Conservation (phyloP, 2,888 invertebrate genomes). For the Limnephilus lunatus region DNA sequence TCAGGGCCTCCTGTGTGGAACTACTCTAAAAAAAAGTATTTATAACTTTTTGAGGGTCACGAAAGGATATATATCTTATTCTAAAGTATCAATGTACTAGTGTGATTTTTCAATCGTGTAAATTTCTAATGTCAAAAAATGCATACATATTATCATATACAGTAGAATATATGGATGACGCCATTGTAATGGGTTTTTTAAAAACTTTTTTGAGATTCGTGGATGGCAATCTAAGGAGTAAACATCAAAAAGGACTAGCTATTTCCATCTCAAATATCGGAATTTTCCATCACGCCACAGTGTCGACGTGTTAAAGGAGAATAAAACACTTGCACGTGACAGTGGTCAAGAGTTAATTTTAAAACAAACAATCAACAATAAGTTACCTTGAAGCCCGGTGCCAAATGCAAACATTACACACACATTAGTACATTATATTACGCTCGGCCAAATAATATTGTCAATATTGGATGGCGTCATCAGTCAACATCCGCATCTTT, state of each 20-base stretch:
- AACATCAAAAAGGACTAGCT: not conserved
- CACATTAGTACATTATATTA: constrained; percentile 2
- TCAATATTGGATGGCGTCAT: not conserved
- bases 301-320: not conserved
- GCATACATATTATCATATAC: too few relatives aligned
- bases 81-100: too few relatives aligned
- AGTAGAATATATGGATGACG: not conserved
- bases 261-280: not conserved
- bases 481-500: not conserved
- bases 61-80: too few relatives aligned
- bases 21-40: too few relatives aligned
- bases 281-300: not conserved
- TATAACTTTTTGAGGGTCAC: too few relatives aligned
- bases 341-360: not conserved
- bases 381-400: constrained; percentile 7
- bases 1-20: too few relatives aligned
- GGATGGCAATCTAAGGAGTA: not conserved
- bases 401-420: constrained; percentile 23
- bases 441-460: not conserved
- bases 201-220: not conserved
- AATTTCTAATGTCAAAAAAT: too few relatives aligned
- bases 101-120: too few relatives aligned
- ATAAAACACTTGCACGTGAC: not conserved
- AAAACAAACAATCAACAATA: not conserved
- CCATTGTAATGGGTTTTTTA: too few relatives aligned